These are phyloP conservation scores for Aepyceros melampus DNA, from an alignment of 2,113 vertebrate species.

Conservation along the genomic window DNA sequence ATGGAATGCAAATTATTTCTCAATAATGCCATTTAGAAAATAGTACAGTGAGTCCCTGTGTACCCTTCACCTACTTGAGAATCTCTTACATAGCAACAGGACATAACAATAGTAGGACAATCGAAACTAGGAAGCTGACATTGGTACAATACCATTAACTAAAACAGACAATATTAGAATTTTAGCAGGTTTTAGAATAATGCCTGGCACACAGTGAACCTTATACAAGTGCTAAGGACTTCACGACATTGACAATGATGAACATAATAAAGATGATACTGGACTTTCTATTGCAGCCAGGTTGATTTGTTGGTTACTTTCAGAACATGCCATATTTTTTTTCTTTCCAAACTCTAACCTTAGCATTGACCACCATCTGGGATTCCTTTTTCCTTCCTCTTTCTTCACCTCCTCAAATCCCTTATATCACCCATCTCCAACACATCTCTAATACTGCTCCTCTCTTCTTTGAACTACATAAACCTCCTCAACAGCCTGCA, in stretches of 20 bases:
- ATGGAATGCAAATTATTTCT: neutral
- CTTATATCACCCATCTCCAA: neutral
- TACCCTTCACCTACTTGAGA: neutral
- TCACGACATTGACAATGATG: neutral
- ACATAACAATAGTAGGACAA: neutral
- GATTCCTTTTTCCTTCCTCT: neutral
- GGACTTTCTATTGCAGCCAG: neutral
- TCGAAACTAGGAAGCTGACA: neutral
- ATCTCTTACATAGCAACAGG: neutral
- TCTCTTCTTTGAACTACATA: neutral
- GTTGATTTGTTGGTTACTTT: neutral
- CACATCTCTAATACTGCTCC: neutral
- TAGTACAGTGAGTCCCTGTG: neutral
- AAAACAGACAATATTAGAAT: neutral
- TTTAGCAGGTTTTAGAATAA: neutral
- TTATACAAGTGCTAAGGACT: neutral
- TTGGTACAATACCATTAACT: neutral
- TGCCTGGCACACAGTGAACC: neutral
- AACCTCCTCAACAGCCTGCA: neutral
- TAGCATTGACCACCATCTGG: neutral
- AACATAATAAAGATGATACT: neutral
- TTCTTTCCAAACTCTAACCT: neutral
- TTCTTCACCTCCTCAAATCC: neutral
- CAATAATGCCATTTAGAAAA: neutral
- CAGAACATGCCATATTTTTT: neutral